These are phyloP conservation scores for Catocala fraxini DNA, from an alignment of 2,888 invertebrate genomes.

Conservation along the genomic window DNA sequence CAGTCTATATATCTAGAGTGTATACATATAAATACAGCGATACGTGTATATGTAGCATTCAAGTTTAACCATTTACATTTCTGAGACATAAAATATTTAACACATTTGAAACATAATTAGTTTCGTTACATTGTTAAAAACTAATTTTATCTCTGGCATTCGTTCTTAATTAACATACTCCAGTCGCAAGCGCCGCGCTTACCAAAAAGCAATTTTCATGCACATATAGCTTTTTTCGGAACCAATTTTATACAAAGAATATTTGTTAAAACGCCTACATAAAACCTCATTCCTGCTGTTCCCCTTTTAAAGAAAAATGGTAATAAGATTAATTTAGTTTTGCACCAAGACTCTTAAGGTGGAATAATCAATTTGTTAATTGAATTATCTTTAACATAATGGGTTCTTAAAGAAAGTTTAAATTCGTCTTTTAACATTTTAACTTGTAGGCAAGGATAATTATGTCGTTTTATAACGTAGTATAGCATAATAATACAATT, in stretches of 20 bases:
- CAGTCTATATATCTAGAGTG: no score
- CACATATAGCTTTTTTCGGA: not conserved
- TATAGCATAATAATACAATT: no score
- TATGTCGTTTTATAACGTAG: no score
- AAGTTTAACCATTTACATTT: no score
- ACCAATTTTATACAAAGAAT: not conserved
- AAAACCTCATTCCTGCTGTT: not conserved
- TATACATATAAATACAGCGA: no score
- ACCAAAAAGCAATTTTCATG: not conserved
- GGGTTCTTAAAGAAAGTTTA: constrained; percentile 23
- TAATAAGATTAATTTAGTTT: not conserved
- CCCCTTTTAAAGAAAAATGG: not conserved
- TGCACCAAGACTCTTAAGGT: constrained; percentile 22
- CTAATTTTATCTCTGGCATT: not conserved
- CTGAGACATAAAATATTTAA: no score
- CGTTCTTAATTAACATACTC: not conserved
- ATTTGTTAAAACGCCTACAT: not conserved
- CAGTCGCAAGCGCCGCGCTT: not conserved
- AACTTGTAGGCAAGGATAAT: no score
- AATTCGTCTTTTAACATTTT: constrained; percentile 1
- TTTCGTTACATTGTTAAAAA: not conserved
- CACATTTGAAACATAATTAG: not conserved
- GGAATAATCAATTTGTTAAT: constrained; percentile 36
- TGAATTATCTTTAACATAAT: constrained; percentile 33
- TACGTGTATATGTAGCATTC: no score